Conservation (phyloP, 2,888 invertebrate genomes). For the Cantharis rustica region DNA sequence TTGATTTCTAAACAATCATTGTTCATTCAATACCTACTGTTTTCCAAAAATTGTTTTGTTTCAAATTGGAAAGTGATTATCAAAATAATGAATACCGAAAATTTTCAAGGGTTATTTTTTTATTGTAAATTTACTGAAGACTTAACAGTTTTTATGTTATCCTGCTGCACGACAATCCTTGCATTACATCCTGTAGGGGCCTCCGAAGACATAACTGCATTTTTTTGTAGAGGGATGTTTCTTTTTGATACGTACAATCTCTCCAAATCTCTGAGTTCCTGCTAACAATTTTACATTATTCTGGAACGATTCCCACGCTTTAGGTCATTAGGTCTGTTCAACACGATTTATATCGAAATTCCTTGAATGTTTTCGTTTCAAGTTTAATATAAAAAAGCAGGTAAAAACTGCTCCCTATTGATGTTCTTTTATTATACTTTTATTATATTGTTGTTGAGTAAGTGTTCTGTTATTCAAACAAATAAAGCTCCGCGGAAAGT, state of each 20-base stretch:
- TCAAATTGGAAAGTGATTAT: neutral
- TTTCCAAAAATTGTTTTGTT: neutral
- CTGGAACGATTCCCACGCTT: slow-evolving; percentile 29
- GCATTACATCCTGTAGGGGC: slow-evolving; percentile 50
- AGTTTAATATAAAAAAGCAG: neutral
- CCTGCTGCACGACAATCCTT: slow-evolving; percentile 47
- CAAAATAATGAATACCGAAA: neutral
- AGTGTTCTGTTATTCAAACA: neutral
- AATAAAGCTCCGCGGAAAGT: neutral
- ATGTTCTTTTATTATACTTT: neutral
- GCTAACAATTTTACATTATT: slow-evolving; percentile 62
- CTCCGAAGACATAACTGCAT: slow-evolving; percentile 31
- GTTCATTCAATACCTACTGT: neutral
- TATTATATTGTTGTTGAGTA: neutral
- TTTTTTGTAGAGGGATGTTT: slow-evolving; percentile 14
- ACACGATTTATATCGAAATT: neutral
- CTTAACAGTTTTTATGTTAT: slow-evolving; percentile 36
- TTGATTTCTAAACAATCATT: neutral
- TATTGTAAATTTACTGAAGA: neutral
- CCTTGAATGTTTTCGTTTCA: neutral
- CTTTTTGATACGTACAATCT: neutral
- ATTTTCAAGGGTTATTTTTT: neutral
- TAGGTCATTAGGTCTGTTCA: slow-evolving; percentile 9
- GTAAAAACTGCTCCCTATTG: neutral
- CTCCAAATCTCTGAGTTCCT: slow-evolving; percentile 54